Base-by-base conservation (phyloP, 92 coral and sea anemone genomes). In the Porites rus region DNA sequence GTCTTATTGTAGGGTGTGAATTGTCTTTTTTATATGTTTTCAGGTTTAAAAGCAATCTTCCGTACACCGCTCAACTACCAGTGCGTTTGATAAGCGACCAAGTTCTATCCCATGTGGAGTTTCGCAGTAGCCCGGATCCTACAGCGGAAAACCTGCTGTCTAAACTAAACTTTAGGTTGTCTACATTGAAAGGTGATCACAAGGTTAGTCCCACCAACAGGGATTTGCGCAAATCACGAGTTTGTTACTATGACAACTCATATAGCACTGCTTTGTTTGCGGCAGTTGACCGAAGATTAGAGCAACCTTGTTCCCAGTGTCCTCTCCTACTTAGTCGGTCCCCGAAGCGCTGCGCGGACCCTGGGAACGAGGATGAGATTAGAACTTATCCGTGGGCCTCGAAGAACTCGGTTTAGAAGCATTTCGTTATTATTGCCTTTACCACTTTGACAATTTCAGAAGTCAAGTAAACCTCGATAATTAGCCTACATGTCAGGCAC, bases 11-110 rank as follows among this genome's bases (percentile, higher is more conserved):
- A 28, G 31, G 31, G 31, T 28, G 31, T 28, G 3, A 28, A 28
- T 28, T 28, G 3, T 28, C 31, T 28, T 28, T 28, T 56, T 56
- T 11, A 56, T 56, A 56, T 10, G 11, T 54, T 13, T 54, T 66
- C 51, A 80, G 84, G 74, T 80, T 80, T 24, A 28, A 51, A 6
- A 18, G 75, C 0, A 12, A 51, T 2, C 14, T 16, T 1, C 18
- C 4, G 8, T 25, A 51, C 75, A 53, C 4, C 38, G 10, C 0
- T 6, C 84, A 67, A 52, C 65, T 80, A 1, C 8, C 4, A 6
- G 76, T 81, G 8, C 69, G 85, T 28, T 20, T 81, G 8, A 69
- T 56, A 8, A 58, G 12, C 10, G 76, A 69, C 68, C 63, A 69
- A 5, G 85, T 1, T 9, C 4, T 16, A 3, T 16, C 67, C 1